phyloP scores from a whole-genome alignment of 2,888 invertebrate species.

The Rhagium mordax region DNA sequence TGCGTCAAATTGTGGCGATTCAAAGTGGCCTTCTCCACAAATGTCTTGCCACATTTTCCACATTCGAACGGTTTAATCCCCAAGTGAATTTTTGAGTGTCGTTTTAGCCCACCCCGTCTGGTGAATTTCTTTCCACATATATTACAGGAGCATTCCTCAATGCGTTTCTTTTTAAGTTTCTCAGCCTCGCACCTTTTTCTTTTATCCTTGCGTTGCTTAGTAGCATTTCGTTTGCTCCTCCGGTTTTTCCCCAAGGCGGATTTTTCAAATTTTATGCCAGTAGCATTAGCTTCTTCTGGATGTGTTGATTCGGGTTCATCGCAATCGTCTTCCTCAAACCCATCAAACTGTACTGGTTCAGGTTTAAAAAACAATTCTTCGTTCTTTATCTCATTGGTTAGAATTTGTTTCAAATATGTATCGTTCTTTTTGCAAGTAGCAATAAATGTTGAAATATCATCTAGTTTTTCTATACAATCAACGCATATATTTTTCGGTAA shows the following conservation, averaged over 20 bases:
- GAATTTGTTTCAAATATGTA: conserved; percentile 26
- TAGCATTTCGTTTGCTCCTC: conserved; percentile 6
- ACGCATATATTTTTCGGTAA: conserved; percentile 38
- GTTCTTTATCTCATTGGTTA: not conserved
- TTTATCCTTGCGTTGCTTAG: not conserved
- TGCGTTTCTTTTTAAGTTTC: conserved; percentile 8
- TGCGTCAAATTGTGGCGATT: conserved; percentile 45
- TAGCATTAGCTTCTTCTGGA: not conserved
- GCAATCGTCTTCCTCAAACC: conserved; percentile 9
- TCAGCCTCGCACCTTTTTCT: not conserved
- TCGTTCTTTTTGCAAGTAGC: conserved; percentile 36
- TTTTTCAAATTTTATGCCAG: not conserved
- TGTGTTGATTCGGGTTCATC: not conserved
- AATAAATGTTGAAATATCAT: conserved; percentile 37
- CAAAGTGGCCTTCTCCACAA: conserved; percentile 41
- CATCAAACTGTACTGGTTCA: not conserved
- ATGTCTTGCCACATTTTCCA: conserved; percentile 39
- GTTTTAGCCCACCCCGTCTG: conserved; percentile 34
- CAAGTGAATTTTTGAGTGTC: conserved; percentile 41
- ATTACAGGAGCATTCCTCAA: conserved; percentile 35
- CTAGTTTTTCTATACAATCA: conserved; percentile 30
- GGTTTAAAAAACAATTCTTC: conserved; percentile 5
- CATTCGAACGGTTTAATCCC: conserved; percentile 44
- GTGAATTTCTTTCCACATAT: conserved; percentile 43
- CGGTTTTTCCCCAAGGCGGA: not conserved